Base-by-base conservation (phyloP, 2,888 invertebrate species). In the Eristalis tenax region DNA sequence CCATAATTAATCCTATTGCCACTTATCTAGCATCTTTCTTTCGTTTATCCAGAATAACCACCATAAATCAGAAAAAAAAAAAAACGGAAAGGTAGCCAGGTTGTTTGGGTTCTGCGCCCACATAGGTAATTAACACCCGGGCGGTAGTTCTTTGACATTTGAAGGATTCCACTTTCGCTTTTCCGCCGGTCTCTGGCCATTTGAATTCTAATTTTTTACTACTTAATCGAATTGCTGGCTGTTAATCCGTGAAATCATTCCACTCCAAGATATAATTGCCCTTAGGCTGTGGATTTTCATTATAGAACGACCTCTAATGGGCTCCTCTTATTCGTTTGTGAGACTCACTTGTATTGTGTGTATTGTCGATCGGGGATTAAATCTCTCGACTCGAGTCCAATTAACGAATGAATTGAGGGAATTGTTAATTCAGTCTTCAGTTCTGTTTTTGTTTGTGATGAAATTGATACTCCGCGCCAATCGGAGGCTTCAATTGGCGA, bases 191-290 rank as follows among this genome's bases (percentile, higher is more conserved):
- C n/a, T n/a, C 40, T 40, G 15, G 2, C 15, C 26, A 26, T 26
- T 28, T 66, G 6, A 23, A 43, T 43, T 43, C 28, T 50, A 50
- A 66, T 28, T 23, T 26, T 18, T 28, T 66, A 43, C n/a, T 50
- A 50, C 66, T 66, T 66, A 26, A 43, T 40, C 43, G n/a, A 43
- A 66, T 50, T 66, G 10, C 40, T 43, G 66, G n/a, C 26, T 28
- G 66, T 43, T 66, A 66, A 43, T 15, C 65, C 26, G 11, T 23
- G n/a, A 65, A 65, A 40, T 65, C 40, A 26, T 65, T 65, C 65
- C 22, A 40, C 13, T n/a, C 43, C 6, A 15, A 43, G 43, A n/a
- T n/a, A 43, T 40, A 40, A 40, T 40, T 40, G n/a, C 40, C 40
- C 59, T 59, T 28, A 18, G 59, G 59, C 28, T 59, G 5, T 5